Conservation (phyloP, 2,797 vertebrate genomes). For the Danio albolineatus region DNA sequence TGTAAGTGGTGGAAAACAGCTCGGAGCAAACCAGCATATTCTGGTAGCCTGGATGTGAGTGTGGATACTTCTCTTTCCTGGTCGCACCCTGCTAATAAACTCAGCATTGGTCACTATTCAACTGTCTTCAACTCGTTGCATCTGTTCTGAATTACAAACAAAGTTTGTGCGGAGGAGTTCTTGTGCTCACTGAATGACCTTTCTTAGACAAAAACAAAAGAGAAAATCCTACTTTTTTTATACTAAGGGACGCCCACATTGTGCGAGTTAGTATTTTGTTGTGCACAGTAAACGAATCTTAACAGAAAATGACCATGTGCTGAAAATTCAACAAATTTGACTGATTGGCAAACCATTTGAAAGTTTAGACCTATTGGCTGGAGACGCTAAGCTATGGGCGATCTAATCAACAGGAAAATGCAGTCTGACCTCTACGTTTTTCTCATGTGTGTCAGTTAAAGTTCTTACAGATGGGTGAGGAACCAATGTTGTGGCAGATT, state of each 20-base stretch:
- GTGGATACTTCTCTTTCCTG: constrained; percentile 27
- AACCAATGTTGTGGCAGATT: constrained; percentile 8
- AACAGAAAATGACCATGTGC: background rate
- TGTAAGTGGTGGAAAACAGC: background rate
- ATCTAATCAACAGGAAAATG: background rate
- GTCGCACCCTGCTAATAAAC: constrained; percentile 25
- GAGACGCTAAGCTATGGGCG: background rate
- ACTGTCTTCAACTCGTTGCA: background rate
- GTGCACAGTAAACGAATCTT: background rate
- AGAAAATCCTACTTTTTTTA: background rate
- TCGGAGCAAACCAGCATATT: constrained; percentile 10
- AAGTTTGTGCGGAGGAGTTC: background rate
- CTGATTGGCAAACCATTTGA: background rate
- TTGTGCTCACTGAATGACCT: constrained; percentile 6
- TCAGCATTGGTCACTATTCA: constrained; percentile 19
- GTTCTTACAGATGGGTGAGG: constrained; percentile 1
- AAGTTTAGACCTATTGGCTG: background rate
- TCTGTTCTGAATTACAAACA: constrained; percentile 30
- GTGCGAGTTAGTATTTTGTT: background rate
- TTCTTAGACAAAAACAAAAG: background rate
- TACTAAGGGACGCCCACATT: background rate
- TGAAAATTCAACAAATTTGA: background rate
- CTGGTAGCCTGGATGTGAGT: background rate
- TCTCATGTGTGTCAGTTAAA: background rate
- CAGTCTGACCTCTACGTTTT: background rate